A percentile compares a stretch with the other conserved stretches of the same genome.
phyloP scores from a whole-genome alignment of 1,140 invertebrate species.

The Rhopalosiphum padi region DNA sequence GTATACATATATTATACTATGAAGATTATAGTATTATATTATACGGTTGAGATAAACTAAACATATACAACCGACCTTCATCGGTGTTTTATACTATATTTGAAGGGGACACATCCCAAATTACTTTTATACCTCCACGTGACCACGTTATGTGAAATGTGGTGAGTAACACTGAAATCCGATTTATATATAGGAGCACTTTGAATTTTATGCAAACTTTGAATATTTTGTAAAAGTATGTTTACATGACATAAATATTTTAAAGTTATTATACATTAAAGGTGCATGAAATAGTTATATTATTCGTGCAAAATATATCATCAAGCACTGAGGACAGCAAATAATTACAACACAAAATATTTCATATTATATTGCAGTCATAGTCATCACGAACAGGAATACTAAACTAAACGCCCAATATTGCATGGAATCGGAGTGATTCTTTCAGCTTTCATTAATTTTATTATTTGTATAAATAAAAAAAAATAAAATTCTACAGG shows the following conservation, averaged over 20 bases:
- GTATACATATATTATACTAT: background rate
- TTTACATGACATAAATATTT: background rate
- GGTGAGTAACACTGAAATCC: background rate
- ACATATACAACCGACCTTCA: background rate
- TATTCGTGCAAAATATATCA: background rate
- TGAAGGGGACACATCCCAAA: background rate
- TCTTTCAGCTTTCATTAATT: background rate
- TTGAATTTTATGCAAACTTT: background rate
- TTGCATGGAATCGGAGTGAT: background rate
- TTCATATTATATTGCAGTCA: background rate
- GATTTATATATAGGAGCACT: background rate
- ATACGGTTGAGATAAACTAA: background rate
- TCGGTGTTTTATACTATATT: background rate
- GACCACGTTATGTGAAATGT: background rate
- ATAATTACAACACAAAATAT: background rate
- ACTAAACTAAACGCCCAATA: background rate
- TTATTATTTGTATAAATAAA: no score
- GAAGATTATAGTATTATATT: background rate
- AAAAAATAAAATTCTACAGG: background rate
- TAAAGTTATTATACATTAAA: background rate
- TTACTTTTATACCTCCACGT: background rate
- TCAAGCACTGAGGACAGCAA: background rate
- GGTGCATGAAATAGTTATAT: background rate
- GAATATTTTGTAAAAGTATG: background rate
- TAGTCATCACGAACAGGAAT: background rate